A percentile compares a stretch with the other conserved stretches of the same genome.
Conservation (phyloP, 2,888 invertebrate genomes). For the Euclidia mi region DNA sequence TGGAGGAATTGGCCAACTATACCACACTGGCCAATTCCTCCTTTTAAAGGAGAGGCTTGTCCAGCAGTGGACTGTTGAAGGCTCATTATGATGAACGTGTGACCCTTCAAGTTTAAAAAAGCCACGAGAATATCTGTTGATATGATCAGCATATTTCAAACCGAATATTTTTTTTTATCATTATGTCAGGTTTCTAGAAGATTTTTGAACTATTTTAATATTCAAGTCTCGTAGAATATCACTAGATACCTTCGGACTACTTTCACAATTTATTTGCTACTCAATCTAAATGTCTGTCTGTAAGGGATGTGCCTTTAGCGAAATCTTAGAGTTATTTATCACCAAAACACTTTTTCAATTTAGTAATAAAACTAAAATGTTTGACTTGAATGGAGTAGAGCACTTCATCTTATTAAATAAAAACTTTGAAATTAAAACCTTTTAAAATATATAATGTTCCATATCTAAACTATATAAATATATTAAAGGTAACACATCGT, state of each 20-base stretch:
- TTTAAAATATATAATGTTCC: no score
- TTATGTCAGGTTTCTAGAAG: slow-evolving; percentile 5
- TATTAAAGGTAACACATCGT: no score
- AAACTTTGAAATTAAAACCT: no score
- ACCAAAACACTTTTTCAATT: background rate
- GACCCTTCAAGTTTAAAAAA: no score
- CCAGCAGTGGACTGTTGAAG: no score
- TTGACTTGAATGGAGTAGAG: no score
- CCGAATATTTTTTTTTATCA: slow-evolving; percentile 1
- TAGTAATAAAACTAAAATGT: background rate
- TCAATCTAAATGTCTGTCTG: slow-evolving; percentile 48
- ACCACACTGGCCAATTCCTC: no score
- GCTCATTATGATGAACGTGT: no score
- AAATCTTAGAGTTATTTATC: background rate
- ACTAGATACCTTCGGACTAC: slow-evolving; percentile 39
- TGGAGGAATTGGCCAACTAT: no score
- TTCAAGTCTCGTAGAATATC: slow-evolving; percentile 41
- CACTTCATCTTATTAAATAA: no score
- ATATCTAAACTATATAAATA: no score
- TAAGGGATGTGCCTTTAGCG: slow-evolving; percentile 4
- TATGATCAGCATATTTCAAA: background rate
- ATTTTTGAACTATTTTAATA: slow-evolving; percentile 36
- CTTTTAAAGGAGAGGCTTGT: no score
- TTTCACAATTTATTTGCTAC: slow-evolving; percentile 51
- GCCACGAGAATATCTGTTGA: background rate